A percentile compares a stretch with the other conserved stretches of the same genome.
Conservation (phyloP, 2,888 invertebrate genomes). For the Aspidiotus destructor region DNA sequence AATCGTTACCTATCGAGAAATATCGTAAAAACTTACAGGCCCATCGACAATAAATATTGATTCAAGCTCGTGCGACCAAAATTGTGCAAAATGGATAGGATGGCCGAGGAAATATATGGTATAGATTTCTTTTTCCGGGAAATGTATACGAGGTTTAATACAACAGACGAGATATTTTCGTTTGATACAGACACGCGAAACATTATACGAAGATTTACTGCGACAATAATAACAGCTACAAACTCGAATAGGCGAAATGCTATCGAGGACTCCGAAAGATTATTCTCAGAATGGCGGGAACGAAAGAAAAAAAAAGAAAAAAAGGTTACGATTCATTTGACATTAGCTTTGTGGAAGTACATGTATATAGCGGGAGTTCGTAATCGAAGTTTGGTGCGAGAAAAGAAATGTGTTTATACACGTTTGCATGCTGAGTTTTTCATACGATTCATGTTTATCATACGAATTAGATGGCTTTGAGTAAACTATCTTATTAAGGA, state of each 20-base stretch:
- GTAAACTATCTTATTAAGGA: too few species aligned
- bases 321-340: conserved; percentile 4
- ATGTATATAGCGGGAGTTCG: background rate
- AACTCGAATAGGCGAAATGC: background rate
- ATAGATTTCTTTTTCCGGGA: background rate
- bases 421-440: too few species aligned
- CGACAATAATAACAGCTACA: background rate
- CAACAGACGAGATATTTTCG: background rate
- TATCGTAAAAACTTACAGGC: background rate
- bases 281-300: background rate
- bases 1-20: too few species aligned
- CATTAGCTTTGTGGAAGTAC: background rate
- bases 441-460: too few species aligned
- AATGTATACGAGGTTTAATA: background rate
- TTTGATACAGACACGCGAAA: conserved; percentile 2
- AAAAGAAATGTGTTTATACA: too few species aligned
- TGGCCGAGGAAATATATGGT: too few species aligned
- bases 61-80: background rate
- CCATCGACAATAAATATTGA: conserved; percentile 1
- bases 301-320: background rate
- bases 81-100: background rate
- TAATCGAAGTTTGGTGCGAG: background rate
- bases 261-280: background rate
- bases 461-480: too few species aligned
- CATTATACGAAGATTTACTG: conserved; percentile 4